Evolutionary conservation across 1,140 invertebrate species (phyloP).

Genomic region (Macrobrachium rosenbergii): DNA sequence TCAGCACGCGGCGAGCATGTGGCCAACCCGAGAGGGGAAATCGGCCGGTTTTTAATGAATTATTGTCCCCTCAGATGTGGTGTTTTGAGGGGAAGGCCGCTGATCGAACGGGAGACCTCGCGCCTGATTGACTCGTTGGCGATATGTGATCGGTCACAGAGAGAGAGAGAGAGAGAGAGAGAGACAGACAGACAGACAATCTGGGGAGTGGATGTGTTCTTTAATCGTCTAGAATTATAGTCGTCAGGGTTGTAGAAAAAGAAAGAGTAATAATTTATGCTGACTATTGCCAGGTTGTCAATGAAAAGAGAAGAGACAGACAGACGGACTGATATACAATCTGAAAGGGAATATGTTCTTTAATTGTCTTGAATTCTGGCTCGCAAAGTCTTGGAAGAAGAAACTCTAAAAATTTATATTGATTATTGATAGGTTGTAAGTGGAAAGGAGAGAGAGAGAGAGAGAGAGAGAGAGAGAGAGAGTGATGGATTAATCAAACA

Average conservation of each 20-base stretch:
- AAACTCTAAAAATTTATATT: too few species aligned
- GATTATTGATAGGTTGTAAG: too few species aligned
- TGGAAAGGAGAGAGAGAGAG: background rate
- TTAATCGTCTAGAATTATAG: too few species aligned
- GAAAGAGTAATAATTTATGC: too few species aligned
- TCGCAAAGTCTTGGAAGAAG: too few species aligned
- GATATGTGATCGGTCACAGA: background rate
- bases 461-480: background rate
- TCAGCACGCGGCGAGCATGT: slow-evolving; percentile 57
- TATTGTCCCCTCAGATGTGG: slow-evolving; percentile 47
- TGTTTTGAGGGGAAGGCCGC: slow-evolving; percentile 45
- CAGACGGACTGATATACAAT: background rate
- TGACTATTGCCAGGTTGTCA: too few species aligned
- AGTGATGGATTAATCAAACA: background rate
- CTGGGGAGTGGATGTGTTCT: background rate
- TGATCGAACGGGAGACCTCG: slow-evolving; percentile 14
- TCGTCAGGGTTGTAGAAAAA: too few species aligned
- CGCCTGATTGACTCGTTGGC: slow-evolving; percentile 45
- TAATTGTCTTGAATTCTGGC: too few species aligned
- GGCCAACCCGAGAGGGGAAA: slow-evolving; percentile 49
- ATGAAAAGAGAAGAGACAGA: background rate
- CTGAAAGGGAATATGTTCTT: background rate
- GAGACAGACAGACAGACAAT: too few species aligned
- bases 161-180: slow-evolving; percentile 8
- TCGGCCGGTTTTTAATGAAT: slow-evolving; percentile 54